phyloP scores from a whole-genome alignment of 2,113 vertebrate species.

The Trogon melanurus region DNA sequence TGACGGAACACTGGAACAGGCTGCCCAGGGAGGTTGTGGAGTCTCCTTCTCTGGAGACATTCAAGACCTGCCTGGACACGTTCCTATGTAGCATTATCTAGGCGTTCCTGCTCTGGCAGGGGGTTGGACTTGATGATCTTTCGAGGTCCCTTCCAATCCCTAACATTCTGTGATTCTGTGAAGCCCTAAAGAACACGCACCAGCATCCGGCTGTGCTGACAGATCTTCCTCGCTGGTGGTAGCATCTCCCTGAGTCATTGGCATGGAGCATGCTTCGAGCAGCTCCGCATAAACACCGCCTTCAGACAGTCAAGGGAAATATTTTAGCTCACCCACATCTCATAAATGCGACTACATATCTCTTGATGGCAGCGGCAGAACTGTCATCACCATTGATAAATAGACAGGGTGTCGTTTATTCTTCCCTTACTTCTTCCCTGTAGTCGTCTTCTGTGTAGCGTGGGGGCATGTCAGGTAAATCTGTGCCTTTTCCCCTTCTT shows the following conservation, averaged over 20 bases:
- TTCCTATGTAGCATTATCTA: too few relatives aligned
- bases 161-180: too few relatives aligned
- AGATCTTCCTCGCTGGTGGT: neutral
- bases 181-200: neutral
- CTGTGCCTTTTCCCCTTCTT: neutral
- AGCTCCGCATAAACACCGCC: neutral
- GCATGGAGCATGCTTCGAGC: neutral
- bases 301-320: neutral
- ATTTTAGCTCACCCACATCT: conserved; percentile 32
- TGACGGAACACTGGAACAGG: too few relatives aligned
- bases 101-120: too few relatives aligned
- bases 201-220: neutral
- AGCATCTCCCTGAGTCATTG: neutral
- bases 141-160: too few relatives aligned
- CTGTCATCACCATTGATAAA: neutral
- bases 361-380: conserved; percentile 25
- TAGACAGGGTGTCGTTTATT: conserved; percentile 6
- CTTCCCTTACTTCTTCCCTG: neutral
- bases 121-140: too few relatives aligned
- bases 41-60: too few relatives aligned
- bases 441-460: neutral
- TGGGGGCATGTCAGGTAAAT: neutral
- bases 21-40: too few relatives aligned
- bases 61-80: too few relatives aligned
- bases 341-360: neutral